phyloP scores from a whole-genome alignment of 2,113 vertebrate species.

The Euleptes europaea region DNA sequence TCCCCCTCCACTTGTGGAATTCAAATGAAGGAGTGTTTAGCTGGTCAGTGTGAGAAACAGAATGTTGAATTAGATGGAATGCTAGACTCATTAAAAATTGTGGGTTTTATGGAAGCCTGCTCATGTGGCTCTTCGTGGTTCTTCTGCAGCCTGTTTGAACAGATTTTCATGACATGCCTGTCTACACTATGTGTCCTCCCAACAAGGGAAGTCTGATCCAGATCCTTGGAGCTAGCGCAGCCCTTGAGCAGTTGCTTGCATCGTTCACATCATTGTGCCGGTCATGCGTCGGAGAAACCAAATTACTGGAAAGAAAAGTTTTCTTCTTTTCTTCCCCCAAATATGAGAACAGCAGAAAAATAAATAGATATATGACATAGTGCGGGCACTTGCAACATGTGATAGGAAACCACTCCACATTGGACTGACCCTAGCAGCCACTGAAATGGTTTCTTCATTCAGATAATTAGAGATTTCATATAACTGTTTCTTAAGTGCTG shows the following conservation, averaged over 20 bases:
- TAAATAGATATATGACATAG: neutral
- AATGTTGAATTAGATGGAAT: no score
- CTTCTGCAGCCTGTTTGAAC: neutral
- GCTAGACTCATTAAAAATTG: no score
- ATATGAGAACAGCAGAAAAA: neutral
- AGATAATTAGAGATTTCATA: constrained; percentile 3
- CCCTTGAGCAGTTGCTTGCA: neutral
- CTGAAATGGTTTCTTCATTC: constrained; percentile 1
- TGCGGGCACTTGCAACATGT: neutral
- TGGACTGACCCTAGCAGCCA: neutral
- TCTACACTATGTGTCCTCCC: neutral
- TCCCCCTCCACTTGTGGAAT: no score
- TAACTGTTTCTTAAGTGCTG: neutral
- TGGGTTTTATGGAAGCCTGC: no score
- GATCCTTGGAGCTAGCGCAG: no score
- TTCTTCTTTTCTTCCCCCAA: neutral
- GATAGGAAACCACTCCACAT: neutral
- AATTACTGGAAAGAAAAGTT: neutral
- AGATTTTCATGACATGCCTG: neutral
- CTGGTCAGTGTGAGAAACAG: no score
- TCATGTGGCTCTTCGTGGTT: neutral
- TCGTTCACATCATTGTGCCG: neutral
- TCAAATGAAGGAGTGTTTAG: no score
- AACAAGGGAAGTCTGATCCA: neutral
- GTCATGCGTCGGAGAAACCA: neutral